Evolutionary conservation across 1,140 invertebrate species (phyloP), one percentile per base, ranked within the genome.

Genomic region (Varroa destructor): DNA sequence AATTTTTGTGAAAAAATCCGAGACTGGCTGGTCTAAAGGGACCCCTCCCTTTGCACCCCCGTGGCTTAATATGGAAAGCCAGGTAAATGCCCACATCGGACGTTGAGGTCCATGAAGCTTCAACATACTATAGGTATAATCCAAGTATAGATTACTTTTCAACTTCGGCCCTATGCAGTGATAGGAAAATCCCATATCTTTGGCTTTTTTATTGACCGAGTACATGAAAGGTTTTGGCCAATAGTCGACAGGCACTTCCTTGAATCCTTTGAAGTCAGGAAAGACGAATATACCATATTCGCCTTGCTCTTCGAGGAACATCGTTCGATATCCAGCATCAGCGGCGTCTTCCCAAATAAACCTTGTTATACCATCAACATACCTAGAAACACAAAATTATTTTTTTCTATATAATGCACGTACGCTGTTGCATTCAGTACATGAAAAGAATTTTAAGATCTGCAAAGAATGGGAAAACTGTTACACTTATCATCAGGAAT

Each of bases 11-110:
- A 74, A 56, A 14, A 72, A 55, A 1, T 58, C 54, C 10, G 37
- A 40, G 58, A 71, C 51, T 40, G n/a, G 25, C 14, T 58, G 14
- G 40, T 73, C 73, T 0, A 37, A 61, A n/a, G 25, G 43, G 14
- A 43, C 12, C 1, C 58, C 51, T 14, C 14, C 25, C 57, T 73
- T 74, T 6, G 46, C 2, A 61, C 70, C 57, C 14, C 73, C 72
- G 43, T 74, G 73, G 40, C 56, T 56, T 36, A 73, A 43, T 67
- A 43, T 46, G 8, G 40, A 43, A 2, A 67, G 37, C 61, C 61
- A 67, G 14, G 61, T 43, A 46, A 43, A 67, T 40, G 61, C 14
- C 40, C 40, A 67, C 12, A 67, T 12, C 5, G 61, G 61, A 14
- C 61, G 61, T 36, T 67, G 12, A 37, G 40, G 40, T 12, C 61